Evolutionary conservation across 2,888 invertebrate genomes (phyloP).

Genomic region (Amphipoea lucens): DNA sequence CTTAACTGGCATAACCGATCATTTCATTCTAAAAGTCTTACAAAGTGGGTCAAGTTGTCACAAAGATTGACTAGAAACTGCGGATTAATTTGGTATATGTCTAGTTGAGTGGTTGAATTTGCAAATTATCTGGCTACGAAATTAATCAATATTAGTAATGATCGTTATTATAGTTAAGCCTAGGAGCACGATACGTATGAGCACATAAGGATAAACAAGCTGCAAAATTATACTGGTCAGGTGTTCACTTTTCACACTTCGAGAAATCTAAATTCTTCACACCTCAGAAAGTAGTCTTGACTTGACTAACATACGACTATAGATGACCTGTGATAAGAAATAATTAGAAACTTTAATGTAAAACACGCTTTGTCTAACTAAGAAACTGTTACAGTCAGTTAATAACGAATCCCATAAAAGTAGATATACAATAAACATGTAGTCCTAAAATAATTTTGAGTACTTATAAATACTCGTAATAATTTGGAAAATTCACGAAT

Average conservation of each 20-base stretch:
- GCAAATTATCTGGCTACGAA: slow-evolving; percentile 43
- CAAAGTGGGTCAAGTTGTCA: slow-evolving; percentile 57
- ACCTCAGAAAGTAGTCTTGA: background rate
- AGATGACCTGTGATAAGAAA: background rate
- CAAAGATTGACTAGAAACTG: slow-evolving; percentile 49
- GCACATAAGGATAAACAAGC: background rate
- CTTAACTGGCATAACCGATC: slow-evolving; percentile 38
- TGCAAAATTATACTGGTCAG: background rate
- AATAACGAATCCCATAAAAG: background rate
- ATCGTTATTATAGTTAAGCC: background rate
- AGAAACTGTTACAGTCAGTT: too few relatives aligned
- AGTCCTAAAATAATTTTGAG: background rate
- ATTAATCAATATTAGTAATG: slow-evolving; percentile 37
- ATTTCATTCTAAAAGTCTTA: slow-evolving; percentile 37
- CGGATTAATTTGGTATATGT: slow-evolving; percentile 48
- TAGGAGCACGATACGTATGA: background rate
- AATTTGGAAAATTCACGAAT: background rate
- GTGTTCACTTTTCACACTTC: background rate
- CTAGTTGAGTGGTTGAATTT: slow-evolving; percentile 37
- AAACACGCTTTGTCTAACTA: background rate
- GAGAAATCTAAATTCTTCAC: background rate
- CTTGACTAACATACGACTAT: background rate
- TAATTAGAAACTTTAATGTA: background rate
- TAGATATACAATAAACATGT: background rate
- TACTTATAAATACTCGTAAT: too few relatives aligned